Percentiles rank a stretch among this genome's conserved stretches.
phyloP scores from a whole-genome alignment of 2,888 invertebrate genomes.

The Plebejus argus region DNA sequence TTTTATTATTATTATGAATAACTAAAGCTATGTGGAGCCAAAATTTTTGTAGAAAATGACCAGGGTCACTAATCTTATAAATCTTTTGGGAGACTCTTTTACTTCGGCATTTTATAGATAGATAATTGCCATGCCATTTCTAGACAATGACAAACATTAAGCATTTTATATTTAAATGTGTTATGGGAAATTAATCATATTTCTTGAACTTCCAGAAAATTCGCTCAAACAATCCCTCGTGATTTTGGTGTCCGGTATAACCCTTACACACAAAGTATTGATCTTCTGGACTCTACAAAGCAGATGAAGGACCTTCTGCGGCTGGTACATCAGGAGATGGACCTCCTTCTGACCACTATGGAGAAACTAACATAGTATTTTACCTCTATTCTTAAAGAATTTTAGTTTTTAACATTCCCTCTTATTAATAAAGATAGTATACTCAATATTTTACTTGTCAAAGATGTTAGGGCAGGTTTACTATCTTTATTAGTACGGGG shows the following conservation, averaged over 20 bases:
- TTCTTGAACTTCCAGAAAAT: constrained; percentile 85
- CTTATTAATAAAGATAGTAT: no score
- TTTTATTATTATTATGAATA: background rate
- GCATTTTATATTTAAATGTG: background rate
- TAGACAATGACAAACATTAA: no score
- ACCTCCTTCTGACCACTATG: constrained; percentile 88
- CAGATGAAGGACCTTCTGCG: constrained; percentile 92
- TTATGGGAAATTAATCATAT: constrained; percentile 14
- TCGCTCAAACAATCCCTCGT: constrained; percentile 94
- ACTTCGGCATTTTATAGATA: background rate
- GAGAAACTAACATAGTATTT: constrained; percentile 76
- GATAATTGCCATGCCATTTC: no score
- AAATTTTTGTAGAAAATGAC: background rate
- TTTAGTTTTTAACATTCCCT: background rate
- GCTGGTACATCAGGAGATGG: constrained; percentile 90
- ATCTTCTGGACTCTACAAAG: constrained; percentile 94
- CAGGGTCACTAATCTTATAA: no score
- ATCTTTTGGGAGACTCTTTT: background rate
- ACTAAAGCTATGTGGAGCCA: background rate
- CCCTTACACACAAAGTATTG: constrained; percentile 96
- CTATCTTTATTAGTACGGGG: background rate
- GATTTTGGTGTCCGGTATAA: constrained; percentile 97
- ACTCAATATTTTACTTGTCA: background rate
- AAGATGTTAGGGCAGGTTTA: background rate
- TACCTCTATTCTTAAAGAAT: background rate